These are phyloP conservation scores for Leptopterna dolabrata DNA, from an alignment of 2,888 invertebrate genomes.

Conservation along the genomic window DNA sequence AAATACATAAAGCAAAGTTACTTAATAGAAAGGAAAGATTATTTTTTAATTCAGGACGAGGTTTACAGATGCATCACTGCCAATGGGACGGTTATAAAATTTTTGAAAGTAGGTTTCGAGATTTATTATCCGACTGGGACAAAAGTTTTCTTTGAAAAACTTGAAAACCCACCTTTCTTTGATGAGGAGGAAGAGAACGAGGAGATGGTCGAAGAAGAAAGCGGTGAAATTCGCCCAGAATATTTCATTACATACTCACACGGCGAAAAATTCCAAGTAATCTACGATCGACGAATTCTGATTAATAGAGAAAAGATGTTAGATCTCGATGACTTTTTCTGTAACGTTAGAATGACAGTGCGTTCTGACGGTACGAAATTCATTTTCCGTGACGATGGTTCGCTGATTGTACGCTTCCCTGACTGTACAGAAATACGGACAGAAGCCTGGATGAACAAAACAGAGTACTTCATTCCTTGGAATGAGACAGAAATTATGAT, in stretches of 20 bases:
- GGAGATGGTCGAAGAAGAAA: background rate
- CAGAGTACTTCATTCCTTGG: slow-evolving; percentile 30
- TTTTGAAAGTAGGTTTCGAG: slow-evolving; percentile 21
- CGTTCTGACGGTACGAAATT: slow-evolving; percentile 46
- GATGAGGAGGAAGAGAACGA: slow-evolving; percentile 4
- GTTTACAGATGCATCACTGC: slow-evolving; percentile 10
- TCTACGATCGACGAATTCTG: background rate
- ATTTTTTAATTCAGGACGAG: slow-evolving; percentile 34
- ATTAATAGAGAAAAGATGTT: slow-evolving; percentile 29
- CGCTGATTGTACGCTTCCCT: slow-evolving; percentile 26
- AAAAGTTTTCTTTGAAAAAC: slow-evolving; percentile 6
- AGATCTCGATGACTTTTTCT: slow-evolving; percentile 40
- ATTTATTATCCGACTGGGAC: slow-evolving; percentile 39
- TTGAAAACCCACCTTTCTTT: background rate
- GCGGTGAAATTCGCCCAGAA: background rate
- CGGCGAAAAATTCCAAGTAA: background rate
- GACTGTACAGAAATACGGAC: slow-evolving; percentile 51
- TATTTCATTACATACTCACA: background rate
- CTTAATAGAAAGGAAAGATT: slow-evolving; percentile 20
- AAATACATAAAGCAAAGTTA: slow-evolving; percentile 48
- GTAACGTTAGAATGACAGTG: slow-evolving; percentile 11
- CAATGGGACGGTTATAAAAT: slow-evolving; percentile 41
- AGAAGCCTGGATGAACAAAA: slow-evolving; percentile 24
- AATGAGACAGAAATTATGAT: slow-evolving; percentile 1
- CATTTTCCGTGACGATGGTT: slow-evolving; percentile 34